Base-by-base conservation (phyloP, 1,140 invertebrate genomes). In the Tetraneura akinire region DNA sequence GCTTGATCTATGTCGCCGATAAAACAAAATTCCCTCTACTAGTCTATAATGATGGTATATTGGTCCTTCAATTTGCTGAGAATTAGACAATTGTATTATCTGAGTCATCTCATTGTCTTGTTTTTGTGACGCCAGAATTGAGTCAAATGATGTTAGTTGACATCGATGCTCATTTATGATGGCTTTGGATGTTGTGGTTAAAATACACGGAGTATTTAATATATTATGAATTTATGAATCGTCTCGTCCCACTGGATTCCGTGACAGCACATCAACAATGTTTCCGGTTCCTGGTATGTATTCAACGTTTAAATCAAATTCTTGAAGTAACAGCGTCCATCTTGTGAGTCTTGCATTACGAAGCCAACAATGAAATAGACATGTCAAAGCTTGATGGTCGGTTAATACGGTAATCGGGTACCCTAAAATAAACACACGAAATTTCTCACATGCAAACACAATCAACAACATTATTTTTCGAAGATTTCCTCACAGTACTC, bases 401-500 rank as follows among this genome's bases (percentile, higher is more conserved):
- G 16, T 13, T 11, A 18, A 55, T 1, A 26, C 21, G 23, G 9
- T 23, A 23, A 55, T 11, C 8, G 51, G n/a, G 10, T 53, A 53
- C 21, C 51, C 51, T 5, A 51, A 16, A 14, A 51, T 51, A 16
- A 51, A 51, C 5, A 51, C 14, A 13, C 49, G 13, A 51, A 51
- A 51, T 0, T 51, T 51, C 5, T 51, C 5, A 53, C 18, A 53
- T n/a, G n/a, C n/a, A 53, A 53, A 53, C 3, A 18, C 51, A 8
- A 53, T n/a, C n/a, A n/a, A n/a, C n/a, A n/a, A n/a, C n/a, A n/a
- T n/a, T n/a, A 29, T 45, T 80, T 42, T 16, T 57, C 26, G 26
- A 29, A 64, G 23, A 64, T 29, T 64, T 64, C 60, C 29, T 64
- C 26, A 29, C 26, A 64, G 60, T 76, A 26, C 23, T 74, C 70